Evolutionary conservation across 2,888 invertebrate species (phyloP).

Genomic region (Erebia ligea): DNA sequence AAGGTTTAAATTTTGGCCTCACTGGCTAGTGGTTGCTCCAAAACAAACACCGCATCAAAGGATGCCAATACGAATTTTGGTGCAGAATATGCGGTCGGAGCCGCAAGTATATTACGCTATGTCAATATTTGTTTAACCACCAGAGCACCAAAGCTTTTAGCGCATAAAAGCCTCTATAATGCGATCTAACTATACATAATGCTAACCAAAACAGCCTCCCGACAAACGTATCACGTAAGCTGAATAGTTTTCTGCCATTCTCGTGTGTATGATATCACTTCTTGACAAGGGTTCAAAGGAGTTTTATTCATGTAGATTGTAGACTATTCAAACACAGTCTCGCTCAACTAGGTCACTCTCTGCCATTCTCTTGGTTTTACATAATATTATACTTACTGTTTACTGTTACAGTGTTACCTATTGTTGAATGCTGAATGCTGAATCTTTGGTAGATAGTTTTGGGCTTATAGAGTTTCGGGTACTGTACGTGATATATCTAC

Average conservation of each 20-base stretch:
- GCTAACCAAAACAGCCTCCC: slow-evolving; percentile 9
- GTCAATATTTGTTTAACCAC: slow-evolving; percentile 1
- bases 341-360: slow-evolving; percentile 35
- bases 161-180: neutral
- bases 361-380: neutral
- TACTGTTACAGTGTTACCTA: neutral
- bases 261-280: slow-evolving; percentile 22
- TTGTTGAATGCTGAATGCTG: neutral
- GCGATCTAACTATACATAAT: neutral
- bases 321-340: slow-evolving; percentile 29
- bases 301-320: slow-evolving; percentile 25
- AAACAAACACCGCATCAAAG: too few species aligned
- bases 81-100: neutral
- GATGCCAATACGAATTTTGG: too few species aligned
- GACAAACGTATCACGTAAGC: slow-evolving; percentile 22
- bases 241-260: slow-evolving; percentile 20
- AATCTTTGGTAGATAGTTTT: slow-evolving; percentile 1
- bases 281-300: slow-evolving; percentile 35
- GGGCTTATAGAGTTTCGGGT: neutral
- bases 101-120: neutral
- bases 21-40: too few species aligned
- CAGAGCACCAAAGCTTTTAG: neutral
- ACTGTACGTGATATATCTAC: neutral
- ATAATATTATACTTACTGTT: neutral
- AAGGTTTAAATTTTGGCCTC: too few species aligned